Evolutionary conservation across 2,797 vertebrate genomes (phyloP), one percentile per base, ranked within the genome.

Genomic region (Pachyuromys duprasi): DNA sequence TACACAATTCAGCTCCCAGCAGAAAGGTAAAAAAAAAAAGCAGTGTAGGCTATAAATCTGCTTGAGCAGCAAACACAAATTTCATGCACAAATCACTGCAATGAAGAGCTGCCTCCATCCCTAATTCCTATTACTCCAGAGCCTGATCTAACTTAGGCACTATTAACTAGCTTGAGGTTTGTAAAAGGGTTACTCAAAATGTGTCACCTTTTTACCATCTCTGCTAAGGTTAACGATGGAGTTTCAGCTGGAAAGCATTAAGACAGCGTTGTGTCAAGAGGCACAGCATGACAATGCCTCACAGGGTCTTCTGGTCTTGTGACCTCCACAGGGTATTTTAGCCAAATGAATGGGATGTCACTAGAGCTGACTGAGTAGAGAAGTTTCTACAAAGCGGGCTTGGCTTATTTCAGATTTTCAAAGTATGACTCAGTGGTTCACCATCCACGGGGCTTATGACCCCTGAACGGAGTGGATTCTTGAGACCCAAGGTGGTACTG

Each of bases 1-100:
- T 9, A 11, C 20, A 70, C n/a, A 60, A 33, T 39, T 70, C 31
- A n/a, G 69, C 17, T 9, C 33, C 67, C 39, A 75, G 75, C 20
- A 49, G 49, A 60, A 60, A 86, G 20, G n/a, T n/a, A 76, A 75
- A 90, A 94, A 93, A 92, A 84, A 87, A 93, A 93, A 83, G 2
- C 8, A 90, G 45, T 31, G 57, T 57, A 74, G 28, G 53, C 63
- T 89, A 4, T 55, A 82, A 28, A 88, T 83, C 82, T 94, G 96
- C 78, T 63, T 60, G 70, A 75, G 84, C 88, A 20, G 60, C 36
- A 81, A 92, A 93, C 45, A 63, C 63, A 81, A 83, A 90, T 69
- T 57, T 69, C 84, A 55, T 82, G 62, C 93, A 90, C 18, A 69
- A 15, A 39, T 87, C 60, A 76, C 2, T 74, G 13, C n/a, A 92